Percentiles rank a stretch among this genome's conserved stretches.
Conservation (phyloP, 92 coral and sea anemone genomes). For the Montipora capitata region DNA sequence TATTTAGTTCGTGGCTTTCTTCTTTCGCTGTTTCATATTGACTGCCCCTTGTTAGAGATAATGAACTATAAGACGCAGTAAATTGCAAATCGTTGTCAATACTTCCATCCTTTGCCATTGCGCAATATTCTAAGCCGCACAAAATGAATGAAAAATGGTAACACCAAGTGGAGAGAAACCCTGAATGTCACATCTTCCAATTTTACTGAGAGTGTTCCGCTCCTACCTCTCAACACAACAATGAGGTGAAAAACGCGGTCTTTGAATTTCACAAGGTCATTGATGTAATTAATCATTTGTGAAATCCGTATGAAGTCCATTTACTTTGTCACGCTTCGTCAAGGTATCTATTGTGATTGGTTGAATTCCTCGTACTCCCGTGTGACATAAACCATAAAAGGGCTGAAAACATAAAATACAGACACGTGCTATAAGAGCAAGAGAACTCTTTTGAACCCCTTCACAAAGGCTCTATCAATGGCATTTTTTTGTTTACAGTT, state of each 20-base stretch:
- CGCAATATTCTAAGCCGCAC: neutral
- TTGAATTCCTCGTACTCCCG: neutral
- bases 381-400: neutral
- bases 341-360: slow-evolving; percentile 24
- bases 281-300: too few species aligned
- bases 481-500: too few species aligned
- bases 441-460: too few species aligned
- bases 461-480: too few species aligned
- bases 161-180: neutral
- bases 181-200: neutral
- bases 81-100: slow-evolving; percentile 57
- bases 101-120: slow-evolving; percentile 37
- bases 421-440: neutral
- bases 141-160: neutral
- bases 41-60: slow-evolving; percentile 30
- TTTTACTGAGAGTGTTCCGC: too few species aligned
- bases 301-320: too few species aligned
- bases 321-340: slow-evolving; percentile 17
- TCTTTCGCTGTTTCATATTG: slow-evolving; percentile 49
- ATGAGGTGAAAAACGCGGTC: too few species aligned
- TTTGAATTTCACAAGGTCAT: too few species aligned
- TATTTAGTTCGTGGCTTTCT: slow-evolving; percentile 48
- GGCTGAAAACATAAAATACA: neutral
- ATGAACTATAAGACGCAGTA: slow-evolving; percentile 36
- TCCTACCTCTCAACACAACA: too few species aligned